Conservation (phyloP, 2,797 vertebrate genomes). For the Odontamblyopus rebecca region DNA sequence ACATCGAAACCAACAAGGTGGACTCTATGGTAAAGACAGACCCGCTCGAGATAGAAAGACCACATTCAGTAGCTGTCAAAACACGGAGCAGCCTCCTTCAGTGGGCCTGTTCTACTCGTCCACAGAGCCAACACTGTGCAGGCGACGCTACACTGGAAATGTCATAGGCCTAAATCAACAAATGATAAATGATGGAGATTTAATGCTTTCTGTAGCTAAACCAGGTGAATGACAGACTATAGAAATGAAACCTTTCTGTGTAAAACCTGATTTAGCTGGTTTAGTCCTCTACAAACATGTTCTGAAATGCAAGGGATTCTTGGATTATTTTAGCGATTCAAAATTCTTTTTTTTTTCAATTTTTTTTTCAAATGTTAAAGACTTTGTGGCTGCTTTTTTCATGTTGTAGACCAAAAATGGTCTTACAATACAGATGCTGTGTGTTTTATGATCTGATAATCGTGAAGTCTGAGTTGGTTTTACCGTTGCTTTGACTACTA, state of each 20-base stretch:
- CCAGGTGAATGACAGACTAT: neutral
- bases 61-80: slow-evolving; percentile 2
- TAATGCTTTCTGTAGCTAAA: neutral
- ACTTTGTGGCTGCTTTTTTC: too few species aligned
- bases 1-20: neutral
- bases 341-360: neutral
- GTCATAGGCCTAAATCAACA: slow-evolving; percentile 2
- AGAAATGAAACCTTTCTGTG: neutral
- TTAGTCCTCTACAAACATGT: neutral
- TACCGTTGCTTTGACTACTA: too few species aligned
- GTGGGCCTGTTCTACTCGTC: slow-evolving; percentile 4
- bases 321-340: neutral
- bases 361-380: too few species aligned
- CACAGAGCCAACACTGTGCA: neutral
- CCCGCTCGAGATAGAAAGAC: neutral
- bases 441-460: too few species aligned
- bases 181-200: neutral
- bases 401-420: too few species aligned
- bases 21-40: slow-evolving; percentile 1
- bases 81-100: neutral
- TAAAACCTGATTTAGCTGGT: neutral
- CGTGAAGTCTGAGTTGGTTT: too few species aligned
- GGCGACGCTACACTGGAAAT: neutral
- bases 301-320: neutral
- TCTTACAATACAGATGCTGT: too few species aligned